Evolutionary conservation across 2,113 vertebrate genomes (phyloP), one percentile per base, ranked within the genome.

Genomic region (Poecile atricapillus): DNA sequence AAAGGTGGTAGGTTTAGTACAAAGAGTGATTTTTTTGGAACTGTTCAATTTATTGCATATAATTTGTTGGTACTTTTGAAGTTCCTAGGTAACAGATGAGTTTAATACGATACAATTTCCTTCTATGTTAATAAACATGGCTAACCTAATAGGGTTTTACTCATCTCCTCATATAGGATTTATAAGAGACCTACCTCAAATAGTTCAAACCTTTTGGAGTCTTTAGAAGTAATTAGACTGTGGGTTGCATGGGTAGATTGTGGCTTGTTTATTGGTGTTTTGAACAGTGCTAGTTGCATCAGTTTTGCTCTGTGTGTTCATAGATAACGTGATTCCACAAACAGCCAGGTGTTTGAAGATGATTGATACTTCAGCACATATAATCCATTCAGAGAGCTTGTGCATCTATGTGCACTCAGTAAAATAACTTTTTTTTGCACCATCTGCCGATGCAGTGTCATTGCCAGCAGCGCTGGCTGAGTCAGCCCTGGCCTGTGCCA

Each of bases 251-350:
- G 83, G 79, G 79, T 90, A 83, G 76, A 63, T 83, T 93, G 93
- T 75, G 95, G 93, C 92, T 90, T 90, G 59, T 83, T 94, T 86
- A 31, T 74, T 92, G 76, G 71, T 94, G 76, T 94, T 96, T 44
- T 59, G 75, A 89, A 60, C 88, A 49, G 33, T 28, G 41, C 71
- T 68, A 18, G 76, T 71, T 94, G 69, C 77, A 74, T 89, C 55
- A 43, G 47, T 81, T 89, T 43, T 70, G 46, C 70, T 91, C 87
- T 71, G 6, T 49, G 13, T 90, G 63, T 74, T 96, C 89, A 5
- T 27, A 67, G 74, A 19, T 79, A 41, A 43, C 2, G 67, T 63
- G 49, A 69, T 94, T 93, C 78, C 71, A 28, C 77, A 80, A 83
- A 35, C 78, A 93, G 2, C 35, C 1, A 2, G 1, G 2, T 82